Percentiles rank a stretch among this genome's conserved stretches.
Conservation (phyloP, 1,140 invertebrate species). For the Eumeta japonica region DNA sequence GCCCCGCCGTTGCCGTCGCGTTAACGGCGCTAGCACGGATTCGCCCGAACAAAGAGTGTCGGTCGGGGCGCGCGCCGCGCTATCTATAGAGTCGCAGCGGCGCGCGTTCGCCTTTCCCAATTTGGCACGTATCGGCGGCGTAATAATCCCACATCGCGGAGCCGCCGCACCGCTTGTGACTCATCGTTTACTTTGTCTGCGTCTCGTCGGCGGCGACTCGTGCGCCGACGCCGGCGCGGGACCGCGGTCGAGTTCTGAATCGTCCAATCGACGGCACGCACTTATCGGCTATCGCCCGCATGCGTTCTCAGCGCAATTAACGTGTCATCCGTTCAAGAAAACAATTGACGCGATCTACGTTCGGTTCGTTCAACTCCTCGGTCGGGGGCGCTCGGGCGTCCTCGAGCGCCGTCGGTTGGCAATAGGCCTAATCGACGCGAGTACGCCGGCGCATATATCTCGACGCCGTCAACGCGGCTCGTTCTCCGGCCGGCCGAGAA, state of each 20-base stretch:
- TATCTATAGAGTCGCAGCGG: background rate
- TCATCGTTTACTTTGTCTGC: background rate
- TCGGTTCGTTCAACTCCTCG: slow-evolving; percentile 38
- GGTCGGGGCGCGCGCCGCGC: too few species aligned
- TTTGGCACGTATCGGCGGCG: background rate
- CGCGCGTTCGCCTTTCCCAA: background rate
- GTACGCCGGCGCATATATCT: slow-evolving; percentile 38
- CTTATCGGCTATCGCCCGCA: slow-evolving; percentile 26
- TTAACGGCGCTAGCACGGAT: too few species aligned
- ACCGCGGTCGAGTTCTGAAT: too few species aligned
- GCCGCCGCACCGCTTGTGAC: background rate
- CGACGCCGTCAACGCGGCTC: slow-evolving; percentile 37
- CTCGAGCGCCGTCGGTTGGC: slow-evolving; percentile 36
- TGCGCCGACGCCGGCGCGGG: background rate
- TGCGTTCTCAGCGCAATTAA: slow-evolving; percentile 20
- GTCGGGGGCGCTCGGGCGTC: slow-evolving; percentile 25
- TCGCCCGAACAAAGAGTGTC: too few species aligned
- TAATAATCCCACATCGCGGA: background rate
- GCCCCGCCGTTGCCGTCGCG: too few species aligned
- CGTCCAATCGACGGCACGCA: background rate
- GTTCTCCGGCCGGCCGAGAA: slow-evolving; percentile 40
- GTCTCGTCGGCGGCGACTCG: slow-evolving; percentile 6
- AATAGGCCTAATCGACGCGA: slow-evolving; percentile 43
- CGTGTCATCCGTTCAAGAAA: slow-evolving; percentile 30
- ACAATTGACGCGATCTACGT: slow-evolving; percentile 34